Base-by-base conservation (phyloP, 1,140 invertebrate genomes). In the Pogonomyrmex californicus region DNA sequence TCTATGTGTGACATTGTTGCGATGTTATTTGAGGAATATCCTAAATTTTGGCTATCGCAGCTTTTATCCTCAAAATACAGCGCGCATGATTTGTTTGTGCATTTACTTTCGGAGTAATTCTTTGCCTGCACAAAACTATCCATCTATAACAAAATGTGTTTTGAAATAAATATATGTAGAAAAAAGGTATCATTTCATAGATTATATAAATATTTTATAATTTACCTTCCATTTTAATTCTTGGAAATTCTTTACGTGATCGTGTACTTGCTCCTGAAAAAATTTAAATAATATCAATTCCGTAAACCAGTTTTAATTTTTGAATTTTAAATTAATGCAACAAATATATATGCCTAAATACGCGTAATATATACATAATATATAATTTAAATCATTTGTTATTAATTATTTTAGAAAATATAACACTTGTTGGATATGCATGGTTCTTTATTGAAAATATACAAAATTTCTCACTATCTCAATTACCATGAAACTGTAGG, bases 191-290 rank as follows among this genome's bases (percentile, higher is more conserved):
- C 17, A 83, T 12, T 14, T 23, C 23, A 7, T 56, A 58, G 1
- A 68, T 23, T 23, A 56, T 7, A 17, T 68, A 17, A 58, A 36
- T 51, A n/a, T 79, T n/a, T 73, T 0, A 44, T 75, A 54, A 41
- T 41, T 12, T 92, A 95, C 94, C 92, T 94, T 88, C 30, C 79
- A 63, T 77, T 92, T 87, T 38, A 94, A 38, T 56, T 71, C 36
- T 56, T 77, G 60, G 82, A 91, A 89, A 63, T 92, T 86, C 4
- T 85, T 86, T 14, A 79, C 70, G 68, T 86, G 87, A 79, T n/a
- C 75, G 54, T 92, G 86, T 30, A 95, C 9, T 63, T 94, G 92
- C 10, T 92, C 90, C 94, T 95, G 85, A 60, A 93, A 94, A 73
- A 54, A 79, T 75, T 70, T 38, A 62, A 33, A 83, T 49, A 54